Evolutionary conservation across 2,113 vertebrate genomes (phyloP).

Genomic region (Pelmatolapia mariae): DNA sequence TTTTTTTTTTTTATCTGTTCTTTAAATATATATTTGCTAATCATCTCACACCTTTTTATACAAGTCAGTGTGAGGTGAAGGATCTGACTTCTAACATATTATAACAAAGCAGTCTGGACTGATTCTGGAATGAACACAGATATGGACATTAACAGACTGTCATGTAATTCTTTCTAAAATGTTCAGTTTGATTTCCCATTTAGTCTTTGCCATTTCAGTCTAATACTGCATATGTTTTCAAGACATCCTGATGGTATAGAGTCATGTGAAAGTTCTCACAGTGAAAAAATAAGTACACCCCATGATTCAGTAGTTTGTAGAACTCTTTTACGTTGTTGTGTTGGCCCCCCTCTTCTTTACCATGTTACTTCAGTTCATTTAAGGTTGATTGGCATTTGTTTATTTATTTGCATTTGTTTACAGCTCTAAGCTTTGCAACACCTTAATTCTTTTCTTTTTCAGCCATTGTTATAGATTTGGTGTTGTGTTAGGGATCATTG

Average conservation of each 20-base stretch:
- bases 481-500: not conserved
- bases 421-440: not conserved
- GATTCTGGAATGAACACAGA: not conserved
- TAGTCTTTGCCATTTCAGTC: not conserved
- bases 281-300: not conserved
- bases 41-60: not conserved
- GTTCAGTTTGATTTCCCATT: not conserved
- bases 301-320: not conserved
- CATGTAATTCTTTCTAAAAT: not conserved
- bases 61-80: not conserved
- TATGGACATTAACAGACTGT: not conserved
- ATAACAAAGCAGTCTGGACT: not conserved
- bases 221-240: not conserved
- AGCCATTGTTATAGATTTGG: not conserved
- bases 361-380: accelerated
- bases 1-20: not conserved
- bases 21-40: not conserved
- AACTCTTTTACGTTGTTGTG: not conserved
- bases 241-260: not conserved
- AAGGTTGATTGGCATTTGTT: accelerated
- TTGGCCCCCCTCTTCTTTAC: not conserved
- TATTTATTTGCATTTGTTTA: not conserved
- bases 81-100: not conserved
- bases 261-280: not conserved
- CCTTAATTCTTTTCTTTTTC: not conserved